Evolutionary conservation across 2,888 invertebrate genomes (phyloP), one percentile per base, ranked within the genome.

Genomic region (Lepidocyrtoides sp.): DNA sequence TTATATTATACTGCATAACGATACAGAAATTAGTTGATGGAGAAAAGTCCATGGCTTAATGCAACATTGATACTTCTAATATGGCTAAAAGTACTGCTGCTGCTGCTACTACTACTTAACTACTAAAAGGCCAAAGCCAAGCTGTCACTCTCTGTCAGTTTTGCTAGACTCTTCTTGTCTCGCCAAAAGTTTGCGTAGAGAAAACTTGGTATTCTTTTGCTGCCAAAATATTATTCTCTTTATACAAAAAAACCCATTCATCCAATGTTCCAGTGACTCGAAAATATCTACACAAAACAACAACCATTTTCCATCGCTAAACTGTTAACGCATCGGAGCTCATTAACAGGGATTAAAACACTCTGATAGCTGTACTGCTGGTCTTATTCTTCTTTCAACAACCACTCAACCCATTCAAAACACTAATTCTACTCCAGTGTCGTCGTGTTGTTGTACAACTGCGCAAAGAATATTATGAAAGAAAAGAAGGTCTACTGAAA

Each of bases 301-400:
- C n/a, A 12, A 54, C 41, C 8, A 8, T 72, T 2, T 12, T 17
- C 23, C 17, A 32, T 20, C 26, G 77, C 32, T 77, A 77, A 77
- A 72, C 36, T 75, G 54, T 69, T 54, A 54, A 85, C 85, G 36
- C 54, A 72, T 85, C 57, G 85, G 54, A 85, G 72, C 75, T 72
- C 84, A 85, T 85, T 85, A 85, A 85, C 85, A 85, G 36, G 85
- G 85, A 85, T 85, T 85, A 85, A 85, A 85, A 26, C 51, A 69
- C 69, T 84, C 51, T 66, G 51, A 32, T 51, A 69, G 51, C 44
- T 51, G n/a, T 2, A 14, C 20, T 54, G 44, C 5, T 57, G 51
- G 29, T 77, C 29, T 29, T 20, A 77, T 48, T 77, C 48, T 77
- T 77, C 26, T 32, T 23, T 32, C 57, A 69, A 44, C 44, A 26